Base-by-base conservation (phyloP, 2,888 invertebrate genomes). In the Acrocera orbiculus region DNA sequence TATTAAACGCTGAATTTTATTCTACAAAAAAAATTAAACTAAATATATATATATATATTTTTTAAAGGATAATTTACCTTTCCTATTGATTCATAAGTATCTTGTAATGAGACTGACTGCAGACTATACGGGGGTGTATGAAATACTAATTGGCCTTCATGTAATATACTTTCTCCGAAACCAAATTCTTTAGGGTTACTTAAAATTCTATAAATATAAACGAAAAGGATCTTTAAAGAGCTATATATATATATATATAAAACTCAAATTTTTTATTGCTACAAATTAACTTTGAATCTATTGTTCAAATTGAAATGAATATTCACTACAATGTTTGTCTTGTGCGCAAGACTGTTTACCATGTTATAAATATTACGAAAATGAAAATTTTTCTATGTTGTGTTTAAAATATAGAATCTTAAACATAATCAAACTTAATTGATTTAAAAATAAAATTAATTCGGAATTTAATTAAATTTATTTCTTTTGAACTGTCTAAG, bases 81-180 rank as follows among this genome's bases (percentile, higher is more conserved):
- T 27, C 32, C 32, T 32, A 9, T 24, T n/a, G n/a, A 55, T 37
- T 61, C 60, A 1, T 53, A 53, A 7, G 67, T 66, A 31, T 82
- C 82, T 53, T 81, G 77, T 5, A 83, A 57, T 8, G 76, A 73
- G 4, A 85, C 77, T 45, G 79, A 74, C 47, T 79, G 69, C 25
- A 76, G 67, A 44, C 80, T 81, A 49, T 87, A 87, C 0, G 87
- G 87, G 0, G 86, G 83, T 1, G 87, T 86, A 45, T 89, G 82
- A 55, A 93, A 90, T 28, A 92, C 79, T 7, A 92, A 62, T 54
- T 86, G 77, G 19, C 78, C 76, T 36, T 81, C 72, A 52, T 90
- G 86, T 15, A 95, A 62, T 46, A 95, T 73, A 51, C 92, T 93
- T 59, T 95, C 92, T 0, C 92, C 93, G 52, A 86, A 95, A 0